Evolutionary conservation across 1,140 invertebrate species (phyloP).

Genomic region (Araneus ventricosus): DNA sequence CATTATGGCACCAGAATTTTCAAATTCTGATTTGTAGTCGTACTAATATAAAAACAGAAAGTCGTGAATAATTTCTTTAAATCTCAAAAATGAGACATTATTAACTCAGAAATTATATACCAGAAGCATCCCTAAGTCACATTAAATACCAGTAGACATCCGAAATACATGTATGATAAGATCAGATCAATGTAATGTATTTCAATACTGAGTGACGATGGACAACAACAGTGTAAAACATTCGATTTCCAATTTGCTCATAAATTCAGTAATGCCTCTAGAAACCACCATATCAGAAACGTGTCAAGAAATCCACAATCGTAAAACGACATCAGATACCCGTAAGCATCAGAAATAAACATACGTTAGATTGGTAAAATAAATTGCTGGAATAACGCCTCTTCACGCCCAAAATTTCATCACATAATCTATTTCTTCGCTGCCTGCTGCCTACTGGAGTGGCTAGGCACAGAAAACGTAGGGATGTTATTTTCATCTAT

Average conservation of each 20-base stretch:
- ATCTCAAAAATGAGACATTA: no score
- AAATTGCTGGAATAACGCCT: constrained; percentile 52
- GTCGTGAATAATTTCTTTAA: no score
- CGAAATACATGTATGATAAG: no score
- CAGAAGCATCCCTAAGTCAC: no score
- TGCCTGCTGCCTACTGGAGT: not conserved
- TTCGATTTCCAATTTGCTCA: not conserved
- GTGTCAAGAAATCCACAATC: not conserved
- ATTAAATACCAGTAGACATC: no score
- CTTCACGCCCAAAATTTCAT: constrained; percentile 66
- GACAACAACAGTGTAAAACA: no score
- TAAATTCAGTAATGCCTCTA: not conserved
- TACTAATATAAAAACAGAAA: no score
- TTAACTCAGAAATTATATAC: no score
- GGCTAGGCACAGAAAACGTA: not conserved
- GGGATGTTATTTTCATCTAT: constrained; percentile 41
- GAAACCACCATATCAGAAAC: not conserved
- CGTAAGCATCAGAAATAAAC: not conserved
- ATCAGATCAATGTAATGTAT: no score
- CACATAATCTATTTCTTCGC: constrained; percentile 59
- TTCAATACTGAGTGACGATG: no score
- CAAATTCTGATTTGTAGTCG: no score
- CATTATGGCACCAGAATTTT: no score
- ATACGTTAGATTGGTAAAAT: not conserved
- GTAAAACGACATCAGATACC: not conserved